Conservation (phyloP, 2,797 vertebrate genomes). For the Microctenopoma stevenorrisi region DNA sequence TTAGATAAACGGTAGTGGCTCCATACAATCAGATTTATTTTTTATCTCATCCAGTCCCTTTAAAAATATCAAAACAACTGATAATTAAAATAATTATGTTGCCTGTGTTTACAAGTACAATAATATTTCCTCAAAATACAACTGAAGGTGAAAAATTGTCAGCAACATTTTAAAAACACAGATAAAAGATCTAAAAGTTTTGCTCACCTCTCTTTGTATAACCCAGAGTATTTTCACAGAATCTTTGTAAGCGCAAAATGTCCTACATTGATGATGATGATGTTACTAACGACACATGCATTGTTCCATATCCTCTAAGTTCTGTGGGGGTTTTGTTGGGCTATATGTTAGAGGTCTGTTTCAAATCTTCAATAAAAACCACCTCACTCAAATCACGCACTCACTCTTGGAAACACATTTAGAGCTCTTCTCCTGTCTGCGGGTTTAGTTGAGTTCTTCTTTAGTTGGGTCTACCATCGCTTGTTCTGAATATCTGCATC, state of each 20-base stretch:
- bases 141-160: neutral
- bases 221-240: too few relatives aligned
- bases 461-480: slow-evolving; percentile 44
- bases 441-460: slow-evolving; percentile 52
- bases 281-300: slow-evolving; percentile 25
- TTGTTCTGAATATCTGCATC: slow-evolving; percentile 59
- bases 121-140: neutral
- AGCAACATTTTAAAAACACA: too few relatives aligned
- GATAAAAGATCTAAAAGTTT: too few relatives aligned
- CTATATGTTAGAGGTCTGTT: slow-evolving; percentile 45
- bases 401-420: slow-evolving; percentile 63
- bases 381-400: slow-evolving; percentile 51
- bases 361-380: slow-evolving; percentile 62
- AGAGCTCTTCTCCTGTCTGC: slow-evolving; percentile 57
- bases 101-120: neutral
- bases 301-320: slow-evolving; percentile 1
- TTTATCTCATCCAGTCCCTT: neutral
- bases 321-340: slow-evolving; percentile 20
- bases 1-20: neutral
- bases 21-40: neutral
- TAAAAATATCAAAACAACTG: neutral
- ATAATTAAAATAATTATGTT: neutral
- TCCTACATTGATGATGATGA: slow-evolving; percentile 14
- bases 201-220: too few relatives aligned
- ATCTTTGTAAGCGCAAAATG: too few relatives aligned